Percentiles rank a stretch among this genome's conserved stretches.
Evolutionary conservation across 2,888 invertebrate genomes (phyloP).

Genomic region (Drosophila greeni): DNA sequence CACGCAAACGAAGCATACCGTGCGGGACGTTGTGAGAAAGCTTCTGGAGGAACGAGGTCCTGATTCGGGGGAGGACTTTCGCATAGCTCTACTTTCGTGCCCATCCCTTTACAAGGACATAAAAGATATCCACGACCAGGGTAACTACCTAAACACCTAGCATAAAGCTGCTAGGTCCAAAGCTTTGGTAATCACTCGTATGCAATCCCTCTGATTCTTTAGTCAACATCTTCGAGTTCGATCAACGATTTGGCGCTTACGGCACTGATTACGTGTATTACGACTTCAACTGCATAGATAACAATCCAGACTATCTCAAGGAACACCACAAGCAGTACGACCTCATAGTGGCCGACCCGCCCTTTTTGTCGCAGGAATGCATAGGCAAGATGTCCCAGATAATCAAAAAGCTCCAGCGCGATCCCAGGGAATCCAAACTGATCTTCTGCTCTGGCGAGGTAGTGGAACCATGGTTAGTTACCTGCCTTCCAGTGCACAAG

Average conservation of each 20-base stretch:
- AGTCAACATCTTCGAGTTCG: slow-evolving; percentile 91
- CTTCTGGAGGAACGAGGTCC: slow-evolving; percentile 75
- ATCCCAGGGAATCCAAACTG: slow-evolving; percentile 53
- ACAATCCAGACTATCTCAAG: slow-evolving; percentile 81
- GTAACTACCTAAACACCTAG: slow-evolving; percentile 8
- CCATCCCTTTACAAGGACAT: slow-evolving; percentile 89
- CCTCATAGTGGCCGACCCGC: slow-evolving; percentile 95
- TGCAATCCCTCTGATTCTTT: slow-evolving; percentile 72
- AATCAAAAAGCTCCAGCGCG: slow-evolving; percentile 85
- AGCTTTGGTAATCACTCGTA: not conserved
- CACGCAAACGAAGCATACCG: slow-evolving; percentile 85
- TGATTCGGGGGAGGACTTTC: slow-evolving; percentile 57
- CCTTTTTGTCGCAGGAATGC: slow-evolving; percentile 96
- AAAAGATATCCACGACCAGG: slow-evolving; percentile 78
- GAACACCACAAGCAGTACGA: slow-evolving; percentile 82
- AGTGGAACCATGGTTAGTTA: slow-evolving; percentile 84
- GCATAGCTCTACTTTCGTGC: slow-evolving; percentile 91
- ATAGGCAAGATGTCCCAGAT: slow-evolving; percentile 89
- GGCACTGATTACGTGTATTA: slow-evolving; percentile 90
- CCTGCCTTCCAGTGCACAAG: slow-evolving; percentile 83
- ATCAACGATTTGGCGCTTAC: slow-evolving; percentile 88
- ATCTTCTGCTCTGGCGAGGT: slow-evolving; percentile 91
- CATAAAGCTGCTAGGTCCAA: not conserved
- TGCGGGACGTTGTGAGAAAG: slow-evolving; percentile 85
- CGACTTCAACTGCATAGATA: slow-evolving; percentile 90